Evolutionary conservation across 2,797 vertebrate species (phyloP), one percentile per base, ranked within the genome.

Genomic region (Harpagifer antarcticus): DNA sequence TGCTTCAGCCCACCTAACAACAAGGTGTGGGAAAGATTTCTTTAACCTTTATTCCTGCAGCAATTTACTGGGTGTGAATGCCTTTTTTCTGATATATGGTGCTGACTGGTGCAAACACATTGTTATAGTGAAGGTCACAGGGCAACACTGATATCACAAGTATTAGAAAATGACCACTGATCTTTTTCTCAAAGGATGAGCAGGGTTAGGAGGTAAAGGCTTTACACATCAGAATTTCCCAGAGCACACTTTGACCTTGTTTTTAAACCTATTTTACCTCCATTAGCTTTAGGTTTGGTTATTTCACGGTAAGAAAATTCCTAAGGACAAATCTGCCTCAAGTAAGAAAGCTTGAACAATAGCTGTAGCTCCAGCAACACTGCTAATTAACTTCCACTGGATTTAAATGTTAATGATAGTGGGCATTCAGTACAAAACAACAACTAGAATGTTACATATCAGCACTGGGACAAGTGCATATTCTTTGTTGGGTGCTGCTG

Each of bases 121-220:
- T 71, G 60, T 76, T 47, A 44, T 56, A 0, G 14, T 53, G 49
- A 78, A 78, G 81, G 71, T 82, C 55, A 62, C 47, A 27, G 7
- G 19, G 20, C 27, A 50, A 27, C 43, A 48, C 43, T 74, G 61
- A 68, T 37, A 56, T 45, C 23, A 1, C 9, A 59, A 23, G 4
- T 11, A 60, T 19, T 43, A 20, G 16, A 58, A 12, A 56, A 27
- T 10, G 44, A 56, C 19, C 11, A 40, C 14, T 43, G 61, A 9
- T 56, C 23, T 23, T 23, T 75, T 70, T 57, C 42, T 73, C 40
- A 54, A 57, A 81, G 40, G 12, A 13, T 63, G 53, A 43, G 59
- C 19, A 52, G 4, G 4, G 23, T 8, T 33, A 59, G 11, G 5
- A 70, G 12, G 5, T 13, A 16, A n/a, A 50, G 4, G 48, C 17